These are phyloP conservation scores for Rhynchophorus ferrugineus DNA, from an alignment of 1,140 invertebrate genomes.

Conservation along the genomic window DNA sequence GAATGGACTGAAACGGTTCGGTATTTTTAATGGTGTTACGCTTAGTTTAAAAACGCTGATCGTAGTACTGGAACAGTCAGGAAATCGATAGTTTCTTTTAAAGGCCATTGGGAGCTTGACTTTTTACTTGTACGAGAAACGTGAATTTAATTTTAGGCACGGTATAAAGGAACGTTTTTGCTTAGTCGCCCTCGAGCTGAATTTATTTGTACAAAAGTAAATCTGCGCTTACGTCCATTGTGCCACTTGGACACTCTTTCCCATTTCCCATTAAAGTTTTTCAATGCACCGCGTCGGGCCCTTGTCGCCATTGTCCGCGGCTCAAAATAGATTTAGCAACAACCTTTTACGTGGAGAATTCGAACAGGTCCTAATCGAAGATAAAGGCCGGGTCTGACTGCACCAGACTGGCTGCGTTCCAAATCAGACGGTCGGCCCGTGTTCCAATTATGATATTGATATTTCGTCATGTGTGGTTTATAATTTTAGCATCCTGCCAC, in stretches of 20 bases:
- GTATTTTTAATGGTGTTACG: too few relatives aligned
- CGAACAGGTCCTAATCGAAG: conserved; percentile 13
- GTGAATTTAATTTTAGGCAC: not conserved
- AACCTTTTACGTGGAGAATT: conserved; percentile 11
- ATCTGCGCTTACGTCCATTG: conserved; percentile 5
- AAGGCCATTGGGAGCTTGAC: too few relatives aligned
- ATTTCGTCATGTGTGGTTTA: not conserved
- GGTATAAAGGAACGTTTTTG: not conserved
- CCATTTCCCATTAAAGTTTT: conserved; percentile 21
- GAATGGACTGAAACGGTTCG: too few relatives aligned
- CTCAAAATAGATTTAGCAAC: conserved; percentile 19
- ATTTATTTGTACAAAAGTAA: not conserved
- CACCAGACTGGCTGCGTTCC: conserved; percentile 10
- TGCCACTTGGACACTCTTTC: conserved; percentile 17
- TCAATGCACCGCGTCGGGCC: conserved; percentile 6
- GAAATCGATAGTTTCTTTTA: too few relatives aligned
- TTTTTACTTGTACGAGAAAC: too few relatives aligned
- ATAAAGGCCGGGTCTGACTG: conserved; percentile 6
- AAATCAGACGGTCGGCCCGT: conserved; percentile 2
- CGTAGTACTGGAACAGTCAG: too few relatives aligned
- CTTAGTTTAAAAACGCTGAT: too few relatives aligned
- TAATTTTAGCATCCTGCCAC: too few relatives aligned
- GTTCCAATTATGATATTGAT: not conserved
- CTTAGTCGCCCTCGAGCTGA: not conserved
- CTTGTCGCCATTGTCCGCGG: conserved; percentile 17